phyloP scores from a whole-genome alignment of 2,888 invertebrate genomes.

The Napeogenes sylphis region DNA sequence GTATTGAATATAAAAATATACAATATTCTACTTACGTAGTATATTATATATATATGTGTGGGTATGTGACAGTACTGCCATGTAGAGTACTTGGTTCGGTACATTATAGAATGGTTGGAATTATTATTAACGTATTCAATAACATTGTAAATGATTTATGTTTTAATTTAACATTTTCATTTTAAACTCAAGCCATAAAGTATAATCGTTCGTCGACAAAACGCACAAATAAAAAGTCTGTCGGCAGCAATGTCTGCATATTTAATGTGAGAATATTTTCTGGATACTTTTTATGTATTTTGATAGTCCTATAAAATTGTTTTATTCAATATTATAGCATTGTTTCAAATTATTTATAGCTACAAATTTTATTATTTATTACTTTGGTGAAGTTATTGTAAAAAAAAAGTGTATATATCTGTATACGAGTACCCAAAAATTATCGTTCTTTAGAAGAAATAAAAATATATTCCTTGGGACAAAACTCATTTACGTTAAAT shows the following conservation, averaged over 20 bases:
- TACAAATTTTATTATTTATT: too few species aligned
- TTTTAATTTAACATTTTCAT: conserved; percentile 3
- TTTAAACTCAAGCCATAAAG: background rate
- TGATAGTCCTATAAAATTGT: too few species aligned
- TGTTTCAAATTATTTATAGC: too few species aligned
- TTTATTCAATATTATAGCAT: too few species aligned
- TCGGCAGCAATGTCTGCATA: background rate
- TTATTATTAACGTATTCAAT: background rate
- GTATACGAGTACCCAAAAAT: too few species aligned
- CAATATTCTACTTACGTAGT: conserved; percentile 11
- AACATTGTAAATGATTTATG: background rate
- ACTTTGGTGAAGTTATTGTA: too few species aligned
- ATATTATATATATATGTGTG: background rate
- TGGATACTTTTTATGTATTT: background rate
- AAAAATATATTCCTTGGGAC: too few species aligned
- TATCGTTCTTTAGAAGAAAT: too few species aligned
- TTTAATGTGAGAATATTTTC: conserved; percentile 1
- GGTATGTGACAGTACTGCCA: background rate
- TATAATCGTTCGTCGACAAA: conserved; percentile 3
- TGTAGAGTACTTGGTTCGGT: background rate
- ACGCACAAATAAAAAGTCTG: conserved; percentile 1
- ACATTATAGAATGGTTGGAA: background rate
- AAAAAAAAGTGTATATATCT: too few species aligned
- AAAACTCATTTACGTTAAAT: too few species aligned
- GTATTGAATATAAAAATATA: conserved; percentile 18